Base-by-base conservation (phyloP, 92 coral and sea anemone genomes). In the Siderastrea siderea region DNA sequence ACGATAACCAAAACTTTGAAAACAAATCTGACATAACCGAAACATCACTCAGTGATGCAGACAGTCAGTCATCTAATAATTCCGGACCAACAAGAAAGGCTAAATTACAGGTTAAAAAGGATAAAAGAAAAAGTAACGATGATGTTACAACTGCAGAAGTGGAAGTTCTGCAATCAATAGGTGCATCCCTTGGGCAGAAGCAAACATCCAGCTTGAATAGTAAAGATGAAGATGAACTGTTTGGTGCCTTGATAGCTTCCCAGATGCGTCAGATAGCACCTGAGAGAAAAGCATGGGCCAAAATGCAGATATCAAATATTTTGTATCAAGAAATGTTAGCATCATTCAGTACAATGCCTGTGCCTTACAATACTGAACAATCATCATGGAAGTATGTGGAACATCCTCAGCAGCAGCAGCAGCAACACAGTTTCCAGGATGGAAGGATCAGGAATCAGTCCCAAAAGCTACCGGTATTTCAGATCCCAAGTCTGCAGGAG, bases 291-390 rank as follows among this genome's bases (percentile, higher is more conserved):
- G 65, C 83, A 15, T 19, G 87, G 54, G 77, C 79, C 47, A 91
- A 91, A 71, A 91, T 91, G 91, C 91, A 91, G 73, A 78, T 87
- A 57, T 86, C 90, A 67, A 91, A 91, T 77, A 80, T 81, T 71
- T n/a, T 91, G 50, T 91, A 91, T 72, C 80, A 91, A 26, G 94
- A 91, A 61, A 75, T 91, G 70, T 26, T 91, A 47, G 64, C 83
- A 47, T 47, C 87, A 63, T 80, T 86, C 55, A 58, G 43, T 10
- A 9, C 73, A 71, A 51, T 72, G 55, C 74, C 83, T 75, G n/a
- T 76, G 51, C 71, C 91, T 65, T 78, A 65, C 46, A 67, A 53
- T 76, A 70, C 77, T 44, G 91, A 79, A 50, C 66, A 65, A 70
- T 47, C 91, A 16, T 79, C 85, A 59, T 43, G 80, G 59, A 78